Evolutionary conservation across 2,888 invertebrate species (phyloP).

Genomic region (Philaethria dido): DNA sequence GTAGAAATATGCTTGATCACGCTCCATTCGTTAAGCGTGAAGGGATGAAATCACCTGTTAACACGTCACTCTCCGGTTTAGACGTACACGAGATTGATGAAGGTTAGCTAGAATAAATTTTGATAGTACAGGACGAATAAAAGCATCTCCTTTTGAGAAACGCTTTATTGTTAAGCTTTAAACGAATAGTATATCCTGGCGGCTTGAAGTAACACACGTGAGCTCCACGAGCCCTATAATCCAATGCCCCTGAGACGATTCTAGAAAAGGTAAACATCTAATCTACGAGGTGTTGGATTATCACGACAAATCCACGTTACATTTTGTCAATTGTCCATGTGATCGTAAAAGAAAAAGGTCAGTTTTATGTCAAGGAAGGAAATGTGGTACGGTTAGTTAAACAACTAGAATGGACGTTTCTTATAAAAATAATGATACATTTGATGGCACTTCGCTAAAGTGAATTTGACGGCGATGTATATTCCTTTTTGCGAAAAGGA

Average conservation of each 20-base stretch:
- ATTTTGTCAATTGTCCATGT: conserved; percentile 62
- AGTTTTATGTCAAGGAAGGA: conserved; percentile 65
- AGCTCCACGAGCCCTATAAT: conserved; percentile 34
- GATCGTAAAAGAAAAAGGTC: conserved; percentile 68
- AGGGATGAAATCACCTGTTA: conserved; percentile 49
- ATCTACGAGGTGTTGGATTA: conserved; percentile 69
- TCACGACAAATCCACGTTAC: conserved; percentile 73
- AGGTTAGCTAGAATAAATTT: conserved; percentile 50
- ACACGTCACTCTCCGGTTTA: conserved; percentile 47
- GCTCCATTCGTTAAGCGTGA: conserved; percentile 34
- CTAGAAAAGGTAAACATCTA: conserved; percentile 69
- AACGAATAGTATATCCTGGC: conserved; percentile 57
- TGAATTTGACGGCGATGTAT: conserved; percentile 46
- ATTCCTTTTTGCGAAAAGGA: conserved; percentile 39
- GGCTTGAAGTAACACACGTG: conserved; percentile 55
- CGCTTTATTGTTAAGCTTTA: conserved; percentile 63
- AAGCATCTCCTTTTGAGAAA: conserved; percentile 48
- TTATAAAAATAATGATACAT: conserved; percentile 63
- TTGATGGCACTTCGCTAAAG: conserved; percentile 54
- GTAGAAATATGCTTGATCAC: conserved; percentile 36
- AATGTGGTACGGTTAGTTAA: conserved; percentile 70
- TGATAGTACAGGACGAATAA: conserved; percentile 45
- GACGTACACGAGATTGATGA: conserved; percentile 56
- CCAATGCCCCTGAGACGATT: conserved; percentile 59
- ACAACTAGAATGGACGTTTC: conserved; percentile 70